Conservation (phyloP, 2,888 invertebrate species). For the Chalcosyrphus nemorum region DNA sequence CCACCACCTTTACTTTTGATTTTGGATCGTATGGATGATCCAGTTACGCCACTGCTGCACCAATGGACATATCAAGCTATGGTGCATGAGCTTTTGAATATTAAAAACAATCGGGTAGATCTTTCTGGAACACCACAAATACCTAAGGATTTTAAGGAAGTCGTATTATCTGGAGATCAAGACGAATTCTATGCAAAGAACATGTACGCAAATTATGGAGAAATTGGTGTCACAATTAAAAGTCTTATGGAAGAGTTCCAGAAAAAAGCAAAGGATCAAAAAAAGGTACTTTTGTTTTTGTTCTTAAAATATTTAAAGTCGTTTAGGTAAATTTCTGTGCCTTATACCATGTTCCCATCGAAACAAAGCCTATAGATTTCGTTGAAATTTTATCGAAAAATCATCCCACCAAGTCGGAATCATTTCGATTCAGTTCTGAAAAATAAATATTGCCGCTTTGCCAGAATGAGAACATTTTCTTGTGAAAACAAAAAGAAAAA, state of each 20-base stretch:
- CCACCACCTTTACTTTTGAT: conserved; percentile 92
- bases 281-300: conserved; percentile 88
- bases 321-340: too few species aligned
- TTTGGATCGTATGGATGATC: conserved; percentile 96
- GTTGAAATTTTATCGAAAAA: too few species aligned
- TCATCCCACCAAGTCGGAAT: too few species aligned
- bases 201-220: conserved; percentile 97
- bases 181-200: conserved; percentile 99
- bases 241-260: conserved; percentile 99
- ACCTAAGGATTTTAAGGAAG: conserved; percentile 94
- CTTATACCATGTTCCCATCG: too few species aligned
- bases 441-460: too few species aligned
- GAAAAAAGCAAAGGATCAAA: conserved; percentile 95
- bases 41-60: conserved; percentile 96
- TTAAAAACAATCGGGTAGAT: conserved; percentile 96
- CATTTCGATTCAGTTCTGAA: too few species aligned
- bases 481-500: too few species aligned
- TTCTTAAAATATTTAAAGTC: too few species aligned
- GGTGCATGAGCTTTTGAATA: conserved; percentile 98
- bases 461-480: too few species aligned
- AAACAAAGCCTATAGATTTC: too few species aligned
- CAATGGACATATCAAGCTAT: conserved; percentile 99
- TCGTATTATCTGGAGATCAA: conserved; percentile 96
- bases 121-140: conserved; percentile 92
- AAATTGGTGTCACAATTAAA: conserved; percentile 98